phyloP scores from a whole-genome alignment of 2,113 vertebrate genomes.

The Myodes glareolus region DNA sequence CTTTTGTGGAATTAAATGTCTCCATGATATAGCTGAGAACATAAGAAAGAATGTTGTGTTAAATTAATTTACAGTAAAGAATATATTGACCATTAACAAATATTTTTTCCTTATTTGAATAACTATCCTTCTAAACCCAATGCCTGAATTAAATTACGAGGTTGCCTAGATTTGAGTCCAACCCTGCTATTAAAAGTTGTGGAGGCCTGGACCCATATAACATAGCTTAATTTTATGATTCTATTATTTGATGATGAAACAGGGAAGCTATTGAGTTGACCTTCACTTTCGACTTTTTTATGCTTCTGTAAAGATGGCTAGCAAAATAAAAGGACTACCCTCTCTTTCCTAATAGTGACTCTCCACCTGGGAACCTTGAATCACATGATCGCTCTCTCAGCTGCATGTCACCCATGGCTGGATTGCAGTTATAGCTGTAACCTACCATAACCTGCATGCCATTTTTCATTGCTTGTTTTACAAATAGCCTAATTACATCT shows the following conservation, averaged over 20 bases:
- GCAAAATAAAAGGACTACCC: not conserved
- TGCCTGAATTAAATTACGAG: not conserved
- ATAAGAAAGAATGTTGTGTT: not conserved
- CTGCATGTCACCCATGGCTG: not conserved
- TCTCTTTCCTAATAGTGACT: not conserved
- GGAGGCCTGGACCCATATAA: not conserved
- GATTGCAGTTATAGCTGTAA: not conserved
- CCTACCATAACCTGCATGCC: not conserved
- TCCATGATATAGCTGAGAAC: not conserved
- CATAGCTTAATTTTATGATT: not conserved
- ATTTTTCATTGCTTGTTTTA: not conserved
- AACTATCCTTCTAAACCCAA: not conserved
- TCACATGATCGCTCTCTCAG: not conserved
- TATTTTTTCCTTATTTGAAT: not conserved
- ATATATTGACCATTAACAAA: not conserved
- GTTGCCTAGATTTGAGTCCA: not conserved
- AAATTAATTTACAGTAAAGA: slow-evolving; percentile 1
- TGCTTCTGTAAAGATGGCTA: not conserved
- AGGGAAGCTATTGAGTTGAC: not conserved
- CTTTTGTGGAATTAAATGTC: not conserved
- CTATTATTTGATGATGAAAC: not conserved
- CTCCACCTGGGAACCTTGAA: not conserved
- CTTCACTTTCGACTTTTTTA: not conserved
- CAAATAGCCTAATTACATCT: not conserved
- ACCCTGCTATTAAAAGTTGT: not conserved